Base-by-base conservation (phyloP, 2,797 vertebrate species). In the Myotis vivesi region DNA sequence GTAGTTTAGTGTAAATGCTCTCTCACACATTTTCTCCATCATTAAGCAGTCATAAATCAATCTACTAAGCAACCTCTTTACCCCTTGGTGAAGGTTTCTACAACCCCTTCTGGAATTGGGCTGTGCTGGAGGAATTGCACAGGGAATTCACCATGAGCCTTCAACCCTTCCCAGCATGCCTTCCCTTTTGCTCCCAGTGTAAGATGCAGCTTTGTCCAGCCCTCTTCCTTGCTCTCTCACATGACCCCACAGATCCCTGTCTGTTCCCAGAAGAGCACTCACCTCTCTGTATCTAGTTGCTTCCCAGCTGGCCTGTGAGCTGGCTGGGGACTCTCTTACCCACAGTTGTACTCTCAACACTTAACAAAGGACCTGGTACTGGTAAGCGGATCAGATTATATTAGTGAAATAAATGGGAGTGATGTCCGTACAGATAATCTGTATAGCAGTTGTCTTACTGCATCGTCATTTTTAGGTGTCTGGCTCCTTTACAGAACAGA, bases 31-130 rank as follows among this genome's bases (percentile, higher is more conserved):
- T 88, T 94, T 72, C 79, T 72, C 82, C 85, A 49, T 82, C 87
- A 93, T 46, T 93, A 90, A 55, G 62, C 69, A 25, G 33, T 68
- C 79, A 86, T 95, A 75, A 92, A 87, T 94, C 92, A 94, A 44
- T 55, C 72, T 28, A 19, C 62, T 36, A 44, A 59, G 25, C 87
- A 81, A 33, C 25, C 17, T 59, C 36, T 82, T 46, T 71, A 30
- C 62, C 44, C 44, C 38, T 87, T 66, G 38, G 62, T 49, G 83
- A 57, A 49, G 76, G 64, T 81, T 59, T 90, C 81, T 62, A 46
- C 75, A 82, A 4, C 15, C 13, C 33, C 49, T 69, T 76, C 55
- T 59, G 82, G 77, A 86, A 10, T 0, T 66, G 72, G 71, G 13
- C 64, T 22, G 1, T 53, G 44, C 41, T n/a, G 20, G 53, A 76